Evolutionary conservation across 2,888 invertebrate species (phyloP).

Genomic region (Masnerella sp.): DNA sequence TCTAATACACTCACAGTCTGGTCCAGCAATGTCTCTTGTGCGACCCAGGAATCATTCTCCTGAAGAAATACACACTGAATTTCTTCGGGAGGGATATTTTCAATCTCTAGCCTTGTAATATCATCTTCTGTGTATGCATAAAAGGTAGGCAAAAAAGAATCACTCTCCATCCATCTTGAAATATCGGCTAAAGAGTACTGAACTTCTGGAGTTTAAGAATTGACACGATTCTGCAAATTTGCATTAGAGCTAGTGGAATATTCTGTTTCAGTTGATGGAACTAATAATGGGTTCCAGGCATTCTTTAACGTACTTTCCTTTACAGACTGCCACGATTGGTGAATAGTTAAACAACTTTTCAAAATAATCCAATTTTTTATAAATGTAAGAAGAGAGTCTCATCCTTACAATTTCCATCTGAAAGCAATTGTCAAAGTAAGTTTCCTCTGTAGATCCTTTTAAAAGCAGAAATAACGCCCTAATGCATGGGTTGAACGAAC

Average conservation of each 20-base stretch:
- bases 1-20: no score
- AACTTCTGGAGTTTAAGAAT: neutral
- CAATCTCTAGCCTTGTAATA: neutral
- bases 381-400: neutral
- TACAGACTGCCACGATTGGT: conserved; percentile 3
- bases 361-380: conserved; percentile 20
- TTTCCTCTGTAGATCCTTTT: neutral
- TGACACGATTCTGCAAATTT: conserved; percentile 2
- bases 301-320: neutral
- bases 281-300: no score
- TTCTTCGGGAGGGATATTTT: no score
- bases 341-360: conserved; percentile 11
- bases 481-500: conserved; percentile 12
- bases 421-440: conserved; percentile 11
- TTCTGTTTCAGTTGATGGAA: no score
- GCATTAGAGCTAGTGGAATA: neutral
- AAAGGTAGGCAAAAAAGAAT: conserved; percentile 3
- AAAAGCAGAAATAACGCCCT: conserved; percentile 4
- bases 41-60: no score
- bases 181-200: conserved; percentile 2
- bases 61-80: no score
- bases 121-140: conserved; percentile 1
- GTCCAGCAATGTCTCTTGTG: no score
- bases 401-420: neutral
- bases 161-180: neutral